Base-by-base conservation (phyloP, 2,888 invertebrate genomes). In the Therioaphis trifolii region DNA sequence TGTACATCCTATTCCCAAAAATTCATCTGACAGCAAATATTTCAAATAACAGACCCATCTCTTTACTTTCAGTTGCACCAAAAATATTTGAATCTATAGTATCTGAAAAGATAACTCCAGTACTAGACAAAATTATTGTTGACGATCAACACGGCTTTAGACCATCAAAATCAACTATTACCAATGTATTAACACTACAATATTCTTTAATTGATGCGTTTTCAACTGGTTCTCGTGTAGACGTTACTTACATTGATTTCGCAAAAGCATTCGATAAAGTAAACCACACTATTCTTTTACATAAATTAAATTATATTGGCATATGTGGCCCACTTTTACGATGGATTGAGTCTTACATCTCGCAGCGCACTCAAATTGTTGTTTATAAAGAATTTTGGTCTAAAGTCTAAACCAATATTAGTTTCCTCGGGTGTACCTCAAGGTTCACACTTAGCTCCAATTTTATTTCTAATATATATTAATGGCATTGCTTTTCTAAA, bases 201-300 rank as follows among this genome's bases (percentile, higher is more conserved):
- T n/a, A 55, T 55, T 55, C 55, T n/a, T 3, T 55, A n/a, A 5
- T 55, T n/a, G 55, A 55, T n/a, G 55, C 55, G 18, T 55, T 55
- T 55, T 55, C 55, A n/a, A 9, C 55, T n/a, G 12, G 18, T n/a
- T 55, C 55, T 4, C 55, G 12, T 55, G 9, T 55, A 1, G n/a
- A 55, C 55, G 55, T 55, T n/a, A 55, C n/a, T n/a, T 55, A 55
- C n/a, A 55, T n/a, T n/a, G 55, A 55, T n/a, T n/a, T 55, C 9
- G 21, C 55, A n/a, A 55, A 55, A n/a, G 18, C 9, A 3, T 66
- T 66, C 14, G 35, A 66, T 15, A n/a, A 35, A 11, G 18, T 66
- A 18, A 66, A 66, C 35, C 21, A 55, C n/a, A n/a, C 3, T n/a
- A 55, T 55, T 55, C 55, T 68, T 15, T n/a, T 55, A 55, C 55